Percentiles rank a stretch among this genome's conserved stretches.
These are phyloP conservation scores for Mionectes olivaceus DNA, from an alignment of 2,797 vertebrate genomes.

Conservation along the genomic window DNA sequence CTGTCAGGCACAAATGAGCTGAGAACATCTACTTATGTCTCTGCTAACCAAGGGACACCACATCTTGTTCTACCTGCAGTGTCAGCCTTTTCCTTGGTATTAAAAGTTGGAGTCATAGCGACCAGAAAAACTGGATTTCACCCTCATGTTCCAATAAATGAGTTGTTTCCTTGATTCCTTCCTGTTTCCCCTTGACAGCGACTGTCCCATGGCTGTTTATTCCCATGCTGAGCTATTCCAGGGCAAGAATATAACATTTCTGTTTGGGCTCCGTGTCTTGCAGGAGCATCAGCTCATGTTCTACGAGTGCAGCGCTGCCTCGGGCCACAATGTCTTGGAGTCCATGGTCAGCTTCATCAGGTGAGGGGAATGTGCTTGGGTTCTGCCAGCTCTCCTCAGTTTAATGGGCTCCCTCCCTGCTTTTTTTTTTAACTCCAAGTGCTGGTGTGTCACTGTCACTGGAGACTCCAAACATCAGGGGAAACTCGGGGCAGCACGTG, in stretches of 20 bases:
- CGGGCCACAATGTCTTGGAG: slow-evolving; percentile 87
- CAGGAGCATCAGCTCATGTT: slow-evolving; percentile 89
- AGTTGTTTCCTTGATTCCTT: neutral
- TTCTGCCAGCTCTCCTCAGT: neutral
- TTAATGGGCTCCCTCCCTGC: neutral
- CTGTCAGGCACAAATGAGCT: neutral
- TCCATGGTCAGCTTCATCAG: slow-evolving; percentile 85
- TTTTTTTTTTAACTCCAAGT: neutral
- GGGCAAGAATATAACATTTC: neutral
- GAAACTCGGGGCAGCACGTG: neutral
- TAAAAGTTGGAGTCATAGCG: neutral
- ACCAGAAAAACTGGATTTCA: neutral
- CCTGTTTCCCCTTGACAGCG: neutral
- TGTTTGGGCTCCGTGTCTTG: neutral
- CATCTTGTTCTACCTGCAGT: neutral
- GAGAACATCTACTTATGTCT: neutral
- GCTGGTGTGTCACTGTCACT: neutral
- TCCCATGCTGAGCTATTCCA: neutral
- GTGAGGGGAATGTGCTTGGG: slow-evolving; percentile 74
- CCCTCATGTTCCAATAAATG: neutral
- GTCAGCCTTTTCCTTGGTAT: neutral
- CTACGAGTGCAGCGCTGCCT: slow-evolving; percentile 91
- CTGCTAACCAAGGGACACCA: neutral
- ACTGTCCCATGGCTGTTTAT: neutral
- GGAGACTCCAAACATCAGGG: neutral